Evolutionary conservation across 2,113 vertebrate genomes (phyloP).

Genomic region (Phocoena sinus): DNA sequence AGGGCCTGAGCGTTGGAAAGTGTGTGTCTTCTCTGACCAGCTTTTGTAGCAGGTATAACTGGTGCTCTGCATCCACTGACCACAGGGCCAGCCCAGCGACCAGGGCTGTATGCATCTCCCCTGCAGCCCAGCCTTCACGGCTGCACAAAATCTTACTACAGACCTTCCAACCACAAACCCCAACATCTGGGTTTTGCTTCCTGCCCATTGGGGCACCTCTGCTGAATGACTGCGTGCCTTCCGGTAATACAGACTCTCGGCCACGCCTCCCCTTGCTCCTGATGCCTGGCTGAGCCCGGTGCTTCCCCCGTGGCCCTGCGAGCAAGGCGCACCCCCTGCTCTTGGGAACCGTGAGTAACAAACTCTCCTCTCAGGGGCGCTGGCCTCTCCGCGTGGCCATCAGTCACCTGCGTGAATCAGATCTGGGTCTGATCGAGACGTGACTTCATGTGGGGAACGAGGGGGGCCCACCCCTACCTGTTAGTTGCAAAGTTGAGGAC

Average conservation of each 20-base stretch:
- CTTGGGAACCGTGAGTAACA: neutral
- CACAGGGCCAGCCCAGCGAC: neutral
- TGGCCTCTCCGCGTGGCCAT: neutral
- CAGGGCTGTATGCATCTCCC: neutral
- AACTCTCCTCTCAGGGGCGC: neutral
- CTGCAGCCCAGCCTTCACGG: neutral
- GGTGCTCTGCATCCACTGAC: accelerated
- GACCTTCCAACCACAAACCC: neutral
- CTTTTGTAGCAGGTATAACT: neutral
- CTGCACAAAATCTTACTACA: no score
- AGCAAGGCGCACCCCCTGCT: neutral
- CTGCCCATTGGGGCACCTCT: neutral
- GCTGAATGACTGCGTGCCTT: neutral
- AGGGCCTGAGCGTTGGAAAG: accelerated
- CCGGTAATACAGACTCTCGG: neutral
- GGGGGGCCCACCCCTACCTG: conserved; percentile 79
- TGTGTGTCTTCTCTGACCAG: neutral
- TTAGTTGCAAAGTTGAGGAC: conserved; percentile 89
- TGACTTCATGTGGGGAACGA: accelerated
- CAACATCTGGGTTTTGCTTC: neutral
- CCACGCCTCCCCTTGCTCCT: accelerated
- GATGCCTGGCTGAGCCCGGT: neutral
- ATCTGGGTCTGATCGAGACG: neutral
- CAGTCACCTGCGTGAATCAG: neutral
- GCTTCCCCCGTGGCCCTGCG: neutral